Evolutionary conservation across 2,113 vertebrate genomes (phyloP).

Genomic region (Brienomyrus brachyistius): DNA sequence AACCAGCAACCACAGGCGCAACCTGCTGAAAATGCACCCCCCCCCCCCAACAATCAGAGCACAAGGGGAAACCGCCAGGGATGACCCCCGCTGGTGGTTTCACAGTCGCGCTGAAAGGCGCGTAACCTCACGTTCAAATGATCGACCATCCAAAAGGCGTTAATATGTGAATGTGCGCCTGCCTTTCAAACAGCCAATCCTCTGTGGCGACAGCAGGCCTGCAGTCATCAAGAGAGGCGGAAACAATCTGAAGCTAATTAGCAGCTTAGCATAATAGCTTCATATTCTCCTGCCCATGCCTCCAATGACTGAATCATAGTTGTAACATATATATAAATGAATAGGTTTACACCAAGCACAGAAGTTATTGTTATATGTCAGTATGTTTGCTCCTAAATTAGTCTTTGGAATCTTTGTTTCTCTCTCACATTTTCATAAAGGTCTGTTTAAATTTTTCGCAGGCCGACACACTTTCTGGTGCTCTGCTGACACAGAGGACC

Average conservation of each 20-base stretch:
- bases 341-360: neutral
- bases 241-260: conserved; percentile 1
- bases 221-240: neutral
- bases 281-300: neutral
- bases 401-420: neutral
- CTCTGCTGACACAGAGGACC: neutral
- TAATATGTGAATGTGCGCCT: neutral
- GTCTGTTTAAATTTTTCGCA: neutral
- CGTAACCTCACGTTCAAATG: neutral
- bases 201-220: neutral
- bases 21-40: neutral
- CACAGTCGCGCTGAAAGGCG: neutral
- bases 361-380: neutral
- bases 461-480: neutral
- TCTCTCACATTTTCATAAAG: neutral
- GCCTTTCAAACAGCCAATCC: neutral
- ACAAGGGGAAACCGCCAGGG: neutral
- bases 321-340: neutral
- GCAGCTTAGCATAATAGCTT: neutral
- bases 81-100: neutral
- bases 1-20: neutral
- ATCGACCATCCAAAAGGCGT: neutral
- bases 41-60: neutral
- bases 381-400: neutral
- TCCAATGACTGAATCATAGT: neutral